Conservation (phyloP, 2,888 invertebrate species). For the Koerneria pararmatus region DNA sequence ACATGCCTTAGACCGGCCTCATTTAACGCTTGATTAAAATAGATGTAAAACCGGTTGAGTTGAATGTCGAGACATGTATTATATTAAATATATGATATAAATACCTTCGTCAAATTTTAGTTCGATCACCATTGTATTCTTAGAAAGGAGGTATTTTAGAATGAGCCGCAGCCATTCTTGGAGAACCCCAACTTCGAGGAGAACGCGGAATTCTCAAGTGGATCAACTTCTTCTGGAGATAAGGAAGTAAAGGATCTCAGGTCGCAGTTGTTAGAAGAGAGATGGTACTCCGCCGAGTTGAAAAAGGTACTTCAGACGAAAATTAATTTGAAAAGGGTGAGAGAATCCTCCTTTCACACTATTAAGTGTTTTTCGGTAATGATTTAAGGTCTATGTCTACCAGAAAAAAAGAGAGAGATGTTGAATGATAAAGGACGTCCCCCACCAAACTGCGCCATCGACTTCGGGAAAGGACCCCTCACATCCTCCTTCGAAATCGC, state of each 20-base stretch:
- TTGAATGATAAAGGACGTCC: too few relatives aligned
- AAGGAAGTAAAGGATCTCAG: conserved; percentile 33
- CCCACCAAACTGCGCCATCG: too few relatives aligned
- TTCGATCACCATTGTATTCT: not conserved
- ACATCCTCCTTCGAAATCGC: too few relatives aligned
- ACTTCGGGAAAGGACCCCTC: too few relatives aligned
- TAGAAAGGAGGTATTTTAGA: not conserved
- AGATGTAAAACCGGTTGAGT: too few relatives aligned
- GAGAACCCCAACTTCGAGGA: conserved; percentile 27
- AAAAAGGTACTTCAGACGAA: conserved; percentile 43
- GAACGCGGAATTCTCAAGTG: not conserved
- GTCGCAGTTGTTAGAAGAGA: conserved; percentile 46
- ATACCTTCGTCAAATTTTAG: not conserved
- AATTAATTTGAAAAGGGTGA: not conserved
- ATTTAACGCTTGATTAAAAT: too few relatives aligned
- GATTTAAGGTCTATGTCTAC: conserved; percentile 57
- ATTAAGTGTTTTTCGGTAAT: not conserved
- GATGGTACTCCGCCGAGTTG: conserved; percentile 61
- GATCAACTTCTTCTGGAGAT: not conserved
- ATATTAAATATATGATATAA: too few relatives aligned
- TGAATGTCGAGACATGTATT: too few relatives aligned
- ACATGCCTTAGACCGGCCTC: too few relatives aligned
- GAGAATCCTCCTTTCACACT: not conserved
- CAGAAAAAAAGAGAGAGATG: not conserved
- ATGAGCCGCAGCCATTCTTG: conserved; percentile 2